Percentiles rank a stretch among this genome's conserved stretches.
Conservation (phyloP, 2,113 vertebrate genomes). For the Heteronetta atricapilla region DNA sequence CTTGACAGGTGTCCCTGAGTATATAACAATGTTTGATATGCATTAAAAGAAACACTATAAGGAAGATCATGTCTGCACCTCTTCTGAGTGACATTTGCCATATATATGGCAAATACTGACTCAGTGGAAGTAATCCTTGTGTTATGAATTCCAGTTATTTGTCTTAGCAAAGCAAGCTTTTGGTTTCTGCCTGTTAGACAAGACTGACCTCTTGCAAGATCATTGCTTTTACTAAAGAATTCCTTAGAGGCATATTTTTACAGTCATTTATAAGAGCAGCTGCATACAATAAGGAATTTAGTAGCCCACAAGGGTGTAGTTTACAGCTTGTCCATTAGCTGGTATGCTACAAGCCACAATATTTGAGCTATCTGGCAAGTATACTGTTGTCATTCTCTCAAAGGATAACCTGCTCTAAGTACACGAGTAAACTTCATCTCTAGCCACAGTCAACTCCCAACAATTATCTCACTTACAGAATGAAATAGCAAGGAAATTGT, state of each 20-base stretch:
- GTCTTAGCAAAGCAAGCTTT: background rate
- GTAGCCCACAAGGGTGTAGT: background rate
- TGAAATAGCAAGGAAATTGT: background rate
- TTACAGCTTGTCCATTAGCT: background rate
- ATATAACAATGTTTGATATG: background rate
- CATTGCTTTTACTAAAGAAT: background rate
- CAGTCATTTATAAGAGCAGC: background rate
- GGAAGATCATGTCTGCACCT: background rate
- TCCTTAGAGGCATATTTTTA: background rate
- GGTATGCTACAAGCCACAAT: background rate
- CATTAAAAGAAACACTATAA: background rate
- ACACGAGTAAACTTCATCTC: background rate
- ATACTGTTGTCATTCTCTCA: background rate
- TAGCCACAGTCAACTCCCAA: background rate
- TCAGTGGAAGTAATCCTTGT: background rate
- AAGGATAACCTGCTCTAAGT: background rate
- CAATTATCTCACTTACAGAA: background rate
- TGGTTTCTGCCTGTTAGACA: background rate
- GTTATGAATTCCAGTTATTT: background rate
- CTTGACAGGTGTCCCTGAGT: background rate
- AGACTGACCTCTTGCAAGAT: background rate
- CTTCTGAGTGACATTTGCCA: rapidly evolving
- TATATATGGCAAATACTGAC: background rate
- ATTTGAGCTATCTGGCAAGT: background rate
- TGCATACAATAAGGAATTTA: background rate